These are phyloP conservation scores for Sylvilagus bachmani DNA, from an alignment of 2,113 vertebrate species.

Conservation along the genomic window DNA sequence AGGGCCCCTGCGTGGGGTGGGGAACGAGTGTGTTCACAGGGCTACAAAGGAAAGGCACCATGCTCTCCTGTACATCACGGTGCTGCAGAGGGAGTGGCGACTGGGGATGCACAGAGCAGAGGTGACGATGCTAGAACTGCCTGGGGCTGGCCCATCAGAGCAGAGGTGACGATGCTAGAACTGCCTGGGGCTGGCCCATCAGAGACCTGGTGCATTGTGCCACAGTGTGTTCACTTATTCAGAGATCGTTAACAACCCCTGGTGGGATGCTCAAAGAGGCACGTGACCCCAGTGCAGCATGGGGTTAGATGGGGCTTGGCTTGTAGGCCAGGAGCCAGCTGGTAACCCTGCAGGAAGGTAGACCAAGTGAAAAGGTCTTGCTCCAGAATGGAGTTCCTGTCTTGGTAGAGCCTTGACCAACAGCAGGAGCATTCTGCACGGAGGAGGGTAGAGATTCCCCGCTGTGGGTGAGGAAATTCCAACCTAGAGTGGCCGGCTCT, in stretches of 20 bases:
- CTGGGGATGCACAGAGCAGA: too few species aligned
- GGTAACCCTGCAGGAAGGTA: background rate
- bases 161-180: background rate
- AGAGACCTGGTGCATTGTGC: background rate
- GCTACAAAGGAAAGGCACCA: rapidly evolving
- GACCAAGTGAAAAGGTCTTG: background rate
- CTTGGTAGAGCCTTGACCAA: background rate
- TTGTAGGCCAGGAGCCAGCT: background rate
- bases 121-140: background rate
- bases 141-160: background rate
- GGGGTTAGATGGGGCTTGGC: background rate
- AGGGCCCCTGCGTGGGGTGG: background rate
- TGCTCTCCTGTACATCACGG: background rate
- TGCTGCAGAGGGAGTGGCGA: background rate
- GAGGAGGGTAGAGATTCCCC: background rate
- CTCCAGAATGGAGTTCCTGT: background rate
- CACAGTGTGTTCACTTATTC: background rate
- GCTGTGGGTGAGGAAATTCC: background rate
- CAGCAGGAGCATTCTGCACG: background rate
- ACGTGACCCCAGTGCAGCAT: background rate
- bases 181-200: rapidly evolving
- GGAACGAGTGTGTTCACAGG: background rate
- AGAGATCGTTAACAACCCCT: background rate
- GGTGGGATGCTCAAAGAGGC: background rate
- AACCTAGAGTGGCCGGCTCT: background rate